A percentile compares a stretch with the other conserved stretches of the same genome.
These are phyloP conservation scores for Gymnothorax reevesii DNA, from an alignment of 2,797 vertebrate genomes.

Conservation along the genomic window DNA sequence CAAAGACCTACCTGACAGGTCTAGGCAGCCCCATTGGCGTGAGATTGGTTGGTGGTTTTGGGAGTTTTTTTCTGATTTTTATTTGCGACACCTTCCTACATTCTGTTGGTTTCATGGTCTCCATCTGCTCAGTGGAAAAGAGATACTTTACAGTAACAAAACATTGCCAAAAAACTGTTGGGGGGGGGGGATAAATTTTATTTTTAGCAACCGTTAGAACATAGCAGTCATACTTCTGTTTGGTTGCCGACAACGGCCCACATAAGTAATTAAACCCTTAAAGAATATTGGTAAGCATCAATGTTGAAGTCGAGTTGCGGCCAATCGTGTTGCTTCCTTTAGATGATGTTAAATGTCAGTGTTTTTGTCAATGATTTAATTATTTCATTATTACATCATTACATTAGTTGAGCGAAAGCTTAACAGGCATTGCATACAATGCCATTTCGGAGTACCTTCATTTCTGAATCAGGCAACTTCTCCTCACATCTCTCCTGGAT, in stretches of 20 bases:
- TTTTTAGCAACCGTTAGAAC: background rate
- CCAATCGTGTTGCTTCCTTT: no score
- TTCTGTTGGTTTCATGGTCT: slow-evolving; percentile 59
- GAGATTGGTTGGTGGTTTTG: slow-evolving; percentile 79
- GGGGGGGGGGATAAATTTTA: background rate
- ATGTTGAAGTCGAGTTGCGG: no score
- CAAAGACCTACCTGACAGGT: slow-evolving; percentile 72
- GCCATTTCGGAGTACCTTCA: slow-evolving; percentile 67
- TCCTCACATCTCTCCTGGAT: slow-evolving; percentile 64
- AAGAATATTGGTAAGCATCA: no score
- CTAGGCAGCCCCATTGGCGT: slow-evolving; percentile 90
- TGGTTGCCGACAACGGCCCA: background rate
- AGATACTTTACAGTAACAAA: background rate
- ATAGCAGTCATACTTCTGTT: background rate
- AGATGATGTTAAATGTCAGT: no score
- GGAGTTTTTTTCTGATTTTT: slow-evolving; percentile 79
- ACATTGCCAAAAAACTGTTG: background rate
- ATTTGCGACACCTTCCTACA: slow-evolving; percentile 84
- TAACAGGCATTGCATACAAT: background rate
- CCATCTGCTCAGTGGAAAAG: slow-evolving; percentile 49
- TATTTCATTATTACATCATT: no score
- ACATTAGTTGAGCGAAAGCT: no score
- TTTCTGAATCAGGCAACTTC: slow-evolving; percentile 76
- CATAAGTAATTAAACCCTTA: no score
- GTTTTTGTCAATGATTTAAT: no score